A percentile compares a stretch with the other conserved stretches of the same genome.
phyloP scores from a whole-genome alignment of 2,113 vertebrate species.

The Phoxinus phoxinus region DNA sequence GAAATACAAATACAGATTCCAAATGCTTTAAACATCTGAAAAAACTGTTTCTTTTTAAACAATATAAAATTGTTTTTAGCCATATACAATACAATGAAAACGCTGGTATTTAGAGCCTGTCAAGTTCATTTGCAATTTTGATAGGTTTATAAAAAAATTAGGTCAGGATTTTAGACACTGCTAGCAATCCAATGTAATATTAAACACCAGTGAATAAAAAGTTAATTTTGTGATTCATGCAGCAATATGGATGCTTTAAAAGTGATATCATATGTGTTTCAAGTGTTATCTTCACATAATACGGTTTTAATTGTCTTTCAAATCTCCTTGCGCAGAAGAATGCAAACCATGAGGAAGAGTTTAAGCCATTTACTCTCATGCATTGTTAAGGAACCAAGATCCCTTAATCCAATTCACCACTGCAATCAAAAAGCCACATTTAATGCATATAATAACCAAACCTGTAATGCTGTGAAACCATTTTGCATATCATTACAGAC shows the following conservation, averaged over 20 bases:
- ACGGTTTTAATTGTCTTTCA: slow-evolving; percentile 69
- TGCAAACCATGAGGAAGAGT: slow-evolving; percentile 61
- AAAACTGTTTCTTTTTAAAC: background rate
- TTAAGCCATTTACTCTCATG: slow-evolving; percentile 67
- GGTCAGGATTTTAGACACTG: background rate
- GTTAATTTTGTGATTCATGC: background rate
- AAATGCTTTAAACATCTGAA: background rate
- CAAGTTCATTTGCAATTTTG: background rate
- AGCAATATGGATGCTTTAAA: background rate
- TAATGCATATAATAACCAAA: slow-evolving; percentile 70
- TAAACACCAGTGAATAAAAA: background rate
- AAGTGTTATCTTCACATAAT: background rate
- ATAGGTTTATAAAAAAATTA: background rate
- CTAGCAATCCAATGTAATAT: background rate
- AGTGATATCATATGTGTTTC: background rate
- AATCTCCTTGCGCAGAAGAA: slow-evolving; percentile 68
- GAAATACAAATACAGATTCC: background rate
- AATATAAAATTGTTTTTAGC: no score
- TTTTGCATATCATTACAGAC: slow-evolving; percentile 70
- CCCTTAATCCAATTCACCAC: slow-evolving; percentile 76
- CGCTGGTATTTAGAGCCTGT: background rate
- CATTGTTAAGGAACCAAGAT: slow-evolving; percentile 66
- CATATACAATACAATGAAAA: background rate
- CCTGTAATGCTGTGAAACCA: slow-evolving; percentile 54
- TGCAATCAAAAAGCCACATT: slow-evolving; percentile 75